Percentiles rank a stretch among this genome's conserved stretches.
Evolutionary conservation across 1,140 invertebrate genomes (phyloP).

Genomic region (Hypsibius dujardini): DNA sequence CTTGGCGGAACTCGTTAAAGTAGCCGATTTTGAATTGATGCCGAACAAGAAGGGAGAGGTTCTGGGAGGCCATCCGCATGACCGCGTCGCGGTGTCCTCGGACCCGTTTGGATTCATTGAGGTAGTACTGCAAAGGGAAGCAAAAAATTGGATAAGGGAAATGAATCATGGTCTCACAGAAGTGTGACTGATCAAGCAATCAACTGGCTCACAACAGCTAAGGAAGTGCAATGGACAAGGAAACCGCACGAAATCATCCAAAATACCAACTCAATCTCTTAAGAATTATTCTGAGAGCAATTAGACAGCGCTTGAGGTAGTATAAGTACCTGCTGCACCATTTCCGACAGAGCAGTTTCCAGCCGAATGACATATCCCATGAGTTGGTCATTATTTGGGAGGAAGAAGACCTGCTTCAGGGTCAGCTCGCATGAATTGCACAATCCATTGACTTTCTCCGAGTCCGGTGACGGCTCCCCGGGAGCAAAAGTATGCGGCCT

Average conservation of each 20-base stretch:
- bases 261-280: no score
- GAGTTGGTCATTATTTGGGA: slow-evolving; percentile 35
- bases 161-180: no score
- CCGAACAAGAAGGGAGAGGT: slow-evolving; percentile 45
- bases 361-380: slow-evolving; percentile 35
- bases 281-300: no score
- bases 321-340: no score
- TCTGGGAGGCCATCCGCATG: slow-evolving; percentile 31
- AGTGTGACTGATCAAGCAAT: no score
- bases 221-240: no score
- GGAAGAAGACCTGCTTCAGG: slow-evolving; percentile 35
- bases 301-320: no score
- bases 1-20: slow-evolving; percentile 77
- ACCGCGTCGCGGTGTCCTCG: slow-evolving; percentile 34
- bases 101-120: slow-evolving; percentile 33
- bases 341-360: slow-evolving; percentile 37
- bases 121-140: no score
- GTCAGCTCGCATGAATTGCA: slow-evolving; percentile 30
- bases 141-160: no score
- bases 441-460: neutral
- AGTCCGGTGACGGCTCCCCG: slow-evolving; percentile 23
- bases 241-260: no score
- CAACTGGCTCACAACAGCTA: no score
- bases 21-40: slow-evolving; percentile 97
- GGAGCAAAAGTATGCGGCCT: slow-evolving; percentile 33